These are phyloP conservation scores for Achatina immaculata DNA, from an alignment of 1,140 invertebrate genomes.

Conservation along the genomic window DNA sequence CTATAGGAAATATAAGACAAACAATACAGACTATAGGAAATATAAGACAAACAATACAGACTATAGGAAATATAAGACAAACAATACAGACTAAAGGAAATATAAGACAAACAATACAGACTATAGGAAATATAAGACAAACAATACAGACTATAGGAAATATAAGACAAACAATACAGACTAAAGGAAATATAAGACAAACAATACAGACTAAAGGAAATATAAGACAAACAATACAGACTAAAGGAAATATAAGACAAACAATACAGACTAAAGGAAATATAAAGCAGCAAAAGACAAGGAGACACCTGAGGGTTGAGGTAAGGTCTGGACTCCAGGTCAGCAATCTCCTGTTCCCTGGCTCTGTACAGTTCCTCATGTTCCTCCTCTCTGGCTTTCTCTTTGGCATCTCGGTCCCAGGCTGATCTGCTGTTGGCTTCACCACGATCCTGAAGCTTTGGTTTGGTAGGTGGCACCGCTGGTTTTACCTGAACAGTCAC, in stretches of 20 bases:
- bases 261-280: neutral
- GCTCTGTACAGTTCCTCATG: slow-evolving; percentile 54
- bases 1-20: too few relatives aligned
- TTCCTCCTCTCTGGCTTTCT: slow-evolving; percentile 58
- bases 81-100: too few relatives aligned
- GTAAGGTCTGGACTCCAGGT: slow-evolving; percentile 60
- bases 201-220: too few relatives aligned
- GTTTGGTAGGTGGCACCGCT: slow-evolving; percentile 24
- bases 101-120: too few relatives aligned
- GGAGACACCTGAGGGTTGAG: slow-evolving; percentile 47
- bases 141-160: too few relatives aligned
- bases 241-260: neutral
- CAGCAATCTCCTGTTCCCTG: slow-evolving; percentile 62
- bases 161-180: too few relatives aligned
- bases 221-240: too few relatives aligned
- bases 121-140: too few relatives aligned
- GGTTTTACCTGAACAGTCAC: slow-evolving; percentile 17
- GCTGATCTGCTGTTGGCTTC: slow-evolving; percentile 48
- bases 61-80: too few relatives aligned
- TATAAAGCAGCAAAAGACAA: neutral
- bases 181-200: too few relatives aligned
- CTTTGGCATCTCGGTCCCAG: slow-evolving; percentile 68
- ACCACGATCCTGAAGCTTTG: slow-evolving; percentile 3
- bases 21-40: too few relatives aligned
- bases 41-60: too few relatives aligned